These are phyloP conservation scores for Shinisaurus crocodilurus DNA, from an alignment of 2,113 vertebrate genomes.

Conservation along the genomic window DNA sequence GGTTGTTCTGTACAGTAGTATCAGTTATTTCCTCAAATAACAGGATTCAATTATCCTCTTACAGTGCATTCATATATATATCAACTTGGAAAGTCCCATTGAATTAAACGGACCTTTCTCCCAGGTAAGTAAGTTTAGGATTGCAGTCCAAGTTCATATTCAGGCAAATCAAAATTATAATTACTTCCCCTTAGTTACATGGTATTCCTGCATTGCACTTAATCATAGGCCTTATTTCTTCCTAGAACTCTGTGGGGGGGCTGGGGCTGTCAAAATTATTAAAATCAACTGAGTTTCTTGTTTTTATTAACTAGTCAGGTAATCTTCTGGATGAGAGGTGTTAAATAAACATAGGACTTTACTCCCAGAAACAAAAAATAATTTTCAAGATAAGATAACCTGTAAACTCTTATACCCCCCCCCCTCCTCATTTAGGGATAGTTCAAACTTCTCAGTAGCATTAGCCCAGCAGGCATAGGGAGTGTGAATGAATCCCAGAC, in stretches of 20 bases:
- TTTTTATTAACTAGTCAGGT: background rate
- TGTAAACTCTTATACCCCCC: no score
- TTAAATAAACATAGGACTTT: background rate
- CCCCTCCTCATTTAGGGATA: background rate
- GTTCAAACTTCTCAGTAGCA: conserved; percentile 10
- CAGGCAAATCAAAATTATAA: background rate
- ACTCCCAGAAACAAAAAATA: background rate
- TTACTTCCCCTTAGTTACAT: background rate
- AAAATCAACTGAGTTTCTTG: background rate
- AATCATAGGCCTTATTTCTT: accelerated
- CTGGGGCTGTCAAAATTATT: background rate
- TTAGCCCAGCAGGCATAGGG: background rate
- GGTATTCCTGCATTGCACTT: accelerated
- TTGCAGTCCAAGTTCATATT: background rate
- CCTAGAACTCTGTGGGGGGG: background rate
- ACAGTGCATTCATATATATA: background rate
- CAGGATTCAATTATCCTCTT: accelerated
- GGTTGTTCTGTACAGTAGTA: background rate
- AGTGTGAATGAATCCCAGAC: background rate
- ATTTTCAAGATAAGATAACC: background rate
- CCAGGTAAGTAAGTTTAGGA: background rate
- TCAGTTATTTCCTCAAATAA: background rate
- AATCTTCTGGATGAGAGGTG: background rate
- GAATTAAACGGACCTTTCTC: background rate
- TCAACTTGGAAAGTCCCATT: background rate